Conservation (phyloP, 2,888 invertebrate species). For the Idaea aversata region DNA sequence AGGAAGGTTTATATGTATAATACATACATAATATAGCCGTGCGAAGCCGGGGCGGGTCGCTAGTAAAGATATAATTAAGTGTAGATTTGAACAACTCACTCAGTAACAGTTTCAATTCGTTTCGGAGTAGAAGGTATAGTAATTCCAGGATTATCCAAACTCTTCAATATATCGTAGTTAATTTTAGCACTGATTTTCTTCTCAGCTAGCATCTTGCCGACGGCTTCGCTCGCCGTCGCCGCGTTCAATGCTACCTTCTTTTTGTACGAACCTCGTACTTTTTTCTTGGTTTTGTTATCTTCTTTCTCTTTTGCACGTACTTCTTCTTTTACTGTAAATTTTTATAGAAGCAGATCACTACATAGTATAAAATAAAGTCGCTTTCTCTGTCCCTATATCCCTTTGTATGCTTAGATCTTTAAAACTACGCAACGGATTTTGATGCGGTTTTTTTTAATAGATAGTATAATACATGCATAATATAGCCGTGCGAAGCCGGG, state of each 20-base stretch:
- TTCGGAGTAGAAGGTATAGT: conserved; percentile 35
- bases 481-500: no score
- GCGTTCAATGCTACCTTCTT: conserved; percentile 83
- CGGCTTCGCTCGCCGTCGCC: conserved; percentile 92
- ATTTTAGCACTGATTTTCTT: conserved; percentile 98
- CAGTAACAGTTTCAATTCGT: conserved; percentile 22
- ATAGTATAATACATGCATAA: no score
- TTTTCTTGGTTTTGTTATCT: conserved; percentile 92
- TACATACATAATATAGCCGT: no score
- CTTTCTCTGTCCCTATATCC: no score
- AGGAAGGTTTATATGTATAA: no score
- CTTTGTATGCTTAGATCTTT: no score
- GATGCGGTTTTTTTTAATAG: no score
- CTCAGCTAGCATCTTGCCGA: conserved; percentile 96
- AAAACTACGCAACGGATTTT: no score
- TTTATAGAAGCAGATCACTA: conserved; percentile 19
- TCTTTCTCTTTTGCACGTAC: conserved; percentile 88
- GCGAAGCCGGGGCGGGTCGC: no score
- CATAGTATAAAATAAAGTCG: background rate
- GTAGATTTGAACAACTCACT: conserved; percentile 35
- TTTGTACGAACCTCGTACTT: conserved; percentile 83
- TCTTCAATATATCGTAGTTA: conserved; percentile 97
- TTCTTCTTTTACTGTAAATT: conserved; percentile 87
- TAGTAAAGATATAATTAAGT: no score
- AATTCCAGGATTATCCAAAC: conserved; percentile 79